Base-by-base conservation (phyloP, 1,140 invertebrate genomes). In the Lycorma delicatula region DNA sequence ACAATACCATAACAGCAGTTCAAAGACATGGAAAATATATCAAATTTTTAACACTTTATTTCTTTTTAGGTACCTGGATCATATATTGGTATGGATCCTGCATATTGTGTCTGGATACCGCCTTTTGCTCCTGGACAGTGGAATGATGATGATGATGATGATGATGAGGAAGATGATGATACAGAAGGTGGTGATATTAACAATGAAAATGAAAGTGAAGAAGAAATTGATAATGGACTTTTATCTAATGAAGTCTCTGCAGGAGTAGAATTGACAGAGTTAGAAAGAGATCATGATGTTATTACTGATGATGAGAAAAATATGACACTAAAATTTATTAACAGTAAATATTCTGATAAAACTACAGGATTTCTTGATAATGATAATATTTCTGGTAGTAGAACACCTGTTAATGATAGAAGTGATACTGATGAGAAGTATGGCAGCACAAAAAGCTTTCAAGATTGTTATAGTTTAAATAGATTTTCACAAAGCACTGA, bases 61-160 rank as follows among this genome's bases (percentile, higher is more conserved):
- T 9, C 31, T 34, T 34, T 9, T 1, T 22, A 44, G 41, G 41
- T 82, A n/a, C 88, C 88, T 1, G 89, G 89, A 18, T 86, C 83
- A 0, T 87, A 87, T 64, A 72, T 89, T 53, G 87, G 87, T 3
- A 90, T 91, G 86, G 89, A 91, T 72, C 88, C 89, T 1, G 86
- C 87, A 0, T 89, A 88, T 68, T 73, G 91, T 47, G 83, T 91
- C 0, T 92, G 88, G 87, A 89, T 91, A 50, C 89, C 89, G 22
- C 87, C 88, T 0, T 75, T 87, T 5, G 81, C 67, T 28, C 72
- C 67, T 4, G 72, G 65, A 7, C 29, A 54, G 11, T 64, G 62
- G 61, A 55, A 47, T 52, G 46, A 48, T 31, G 50, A 51, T 16
- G 54, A 60, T 18, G 56, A 60, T 13, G n/a, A n/a, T n/a, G 61